Conservation (phyloP, 2,797 vertebrate genomes). For the Alectoris magna region DNA sequence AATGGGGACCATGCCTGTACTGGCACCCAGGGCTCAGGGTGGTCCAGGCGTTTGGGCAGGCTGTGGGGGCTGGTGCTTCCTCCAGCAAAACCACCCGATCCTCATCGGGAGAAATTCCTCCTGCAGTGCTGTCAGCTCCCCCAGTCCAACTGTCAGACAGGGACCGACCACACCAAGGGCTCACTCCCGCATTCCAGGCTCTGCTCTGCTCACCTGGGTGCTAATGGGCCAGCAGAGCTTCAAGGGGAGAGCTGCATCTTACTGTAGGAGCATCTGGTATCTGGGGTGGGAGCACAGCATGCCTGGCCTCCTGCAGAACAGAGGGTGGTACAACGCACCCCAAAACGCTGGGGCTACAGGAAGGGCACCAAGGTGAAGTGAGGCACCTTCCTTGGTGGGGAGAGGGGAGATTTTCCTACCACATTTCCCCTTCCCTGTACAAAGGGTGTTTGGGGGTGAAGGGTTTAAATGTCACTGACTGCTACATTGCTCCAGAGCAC, state of each 20-base stretch:
- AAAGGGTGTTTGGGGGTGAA: not conserved
- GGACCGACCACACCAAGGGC: not conserved
- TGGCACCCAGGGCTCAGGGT: not conserved
- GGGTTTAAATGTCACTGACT: not conserved
- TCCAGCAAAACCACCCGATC: not conserved
- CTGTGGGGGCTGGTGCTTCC: not conserved
- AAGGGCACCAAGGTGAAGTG: fast-evolving
- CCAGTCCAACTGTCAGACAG: not conserved
- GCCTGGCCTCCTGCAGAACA: not conserved
- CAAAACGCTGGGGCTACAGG: not conserved
- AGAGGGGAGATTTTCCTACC: not conserved
- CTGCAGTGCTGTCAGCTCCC: not conserved
- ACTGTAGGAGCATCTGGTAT: not conserved
- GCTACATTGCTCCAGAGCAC: not conserved
- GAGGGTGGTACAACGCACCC: not conserved
- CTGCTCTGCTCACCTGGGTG: not conserved
- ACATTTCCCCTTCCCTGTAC: too few relatives aligned
- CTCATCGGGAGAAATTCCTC: not conserved
- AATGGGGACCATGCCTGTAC: too few relatives aligned
- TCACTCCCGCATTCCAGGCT: not conserved
- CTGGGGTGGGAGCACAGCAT: not conserved
- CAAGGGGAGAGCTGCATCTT: not conserved
- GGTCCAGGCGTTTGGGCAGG: not conserved
- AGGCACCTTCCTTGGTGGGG: not conserved
- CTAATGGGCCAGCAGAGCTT: not conserved